A percentile compares a stretch with the other conserved stretches of the same genome.
phyloP scores from a whole-genome alignment of 2,113 vertebrate genomes.

The Engystomops pustulosus region DNA sequence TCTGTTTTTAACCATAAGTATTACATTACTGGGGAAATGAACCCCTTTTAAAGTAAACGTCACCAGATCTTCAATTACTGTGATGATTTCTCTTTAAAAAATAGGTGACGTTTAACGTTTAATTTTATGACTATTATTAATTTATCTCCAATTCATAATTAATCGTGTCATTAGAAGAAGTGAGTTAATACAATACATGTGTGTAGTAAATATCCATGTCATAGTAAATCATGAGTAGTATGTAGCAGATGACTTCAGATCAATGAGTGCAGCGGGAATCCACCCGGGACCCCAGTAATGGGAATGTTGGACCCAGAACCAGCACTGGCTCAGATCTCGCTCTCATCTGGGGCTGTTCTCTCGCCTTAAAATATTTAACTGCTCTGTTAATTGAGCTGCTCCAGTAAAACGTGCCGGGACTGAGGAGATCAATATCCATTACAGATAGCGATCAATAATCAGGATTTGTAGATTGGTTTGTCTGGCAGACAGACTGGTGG shows the following conservation, averaged over 20 bases:
- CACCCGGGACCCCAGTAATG: conserved; percentile 46
- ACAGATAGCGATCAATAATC: conserved; percentile 16
- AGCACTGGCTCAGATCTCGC: conserved; percentile 2
- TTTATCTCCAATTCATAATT: conserved; percentile 44
- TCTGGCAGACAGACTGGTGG: not conserved
- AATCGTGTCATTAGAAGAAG: conserved; percentile 46
- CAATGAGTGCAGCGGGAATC: conserved; percentile 30
- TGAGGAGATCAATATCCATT: conserved; percentile 25
- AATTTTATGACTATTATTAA: conserved; percentile 35
- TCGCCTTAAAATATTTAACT: conserved; percentile 55
- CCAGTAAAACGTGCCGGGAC: not conserved
- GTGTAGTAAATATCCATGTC: conserved; percentile 52
- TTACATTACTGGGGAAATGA: no score
- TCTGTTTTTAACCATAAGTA: no score
- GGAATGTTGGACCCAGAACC: conserved; percentile 21
- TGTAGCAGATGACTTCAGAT: conserved; percentile 20
- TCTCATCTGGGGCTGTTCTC: conserved; percentile 21
- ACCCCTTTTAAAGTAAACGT: no score
- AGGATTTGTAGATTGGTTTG: conserved; percentile 13
- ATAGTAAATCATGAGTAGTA: conserved; percentile 36
- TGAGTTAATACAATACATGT: conserved; percentile 43
- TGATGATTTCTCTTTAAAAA: conserved; percentile 1
- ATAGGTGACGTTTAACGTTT: conserved; percentile 23
- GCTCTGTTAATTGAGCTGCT: conserved; percentile 15
- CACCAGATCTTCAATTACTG: not conserved